Conservation (phyloP, 2,113 vertebrate species). For the Corythoichthys intestinalis region DNA sequence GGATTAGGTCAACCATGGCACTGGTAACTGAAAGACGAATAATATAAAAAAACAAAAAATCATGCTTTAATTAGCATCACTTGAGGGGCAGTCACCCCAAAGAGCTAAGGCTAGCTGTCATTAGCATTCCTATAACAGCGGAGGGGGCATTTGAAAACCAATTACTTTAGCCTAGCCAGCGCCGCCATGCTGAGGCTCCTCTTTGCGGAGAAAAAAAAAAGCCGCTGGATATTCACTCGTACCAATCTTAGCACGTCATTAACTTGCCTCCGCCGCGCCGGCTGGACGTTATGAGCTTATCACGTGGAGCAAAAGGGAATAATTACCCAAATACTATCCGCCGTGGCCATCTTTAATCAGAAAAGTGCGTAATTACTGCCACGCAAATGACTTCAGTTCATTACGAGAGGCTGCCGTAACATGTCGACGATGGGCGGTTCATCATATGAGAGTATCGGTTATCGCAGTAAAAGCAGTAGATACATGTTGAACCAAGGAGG, state of each 20-base stretch:
- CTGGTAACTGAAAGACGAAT: conserved; percentile 56
- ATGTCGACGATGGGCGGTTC: conserved; percentile 59
- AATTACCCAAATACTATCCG: conserved; percentile 74
- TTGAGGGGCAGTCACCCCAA: conserved; percentile 47
- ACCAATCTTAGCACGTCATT: conserved; percentile 64
- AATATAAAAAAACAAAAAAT: neutral
- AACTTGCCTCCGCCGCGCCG: conserved; percentile 45
- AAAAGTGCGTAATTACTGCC: conserved; percentile 74
- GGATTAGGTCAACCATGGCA: conserved; percentile 70
- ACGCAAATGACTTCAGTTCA: conserved; percentile 71
- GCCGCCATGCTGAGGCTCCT: conserved; percentile 55
- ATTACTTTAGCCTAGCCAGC: conserved; percentile 54
- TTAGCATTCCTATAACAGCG: conserved; percentile 57
- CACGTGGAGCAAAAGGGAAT: conserved; percentile 70
- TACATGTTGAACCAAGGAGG: conserved; percentile 61
- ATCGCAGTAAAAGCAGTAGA: conserved; percentile 45
- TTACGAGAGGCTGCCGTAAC: conserved; percentile 62
- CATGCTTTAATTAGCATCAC: conserved; percentile 69
- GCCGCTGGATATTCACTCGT: conserved; percentile 57
- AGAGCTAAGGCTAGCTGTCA: conserved; percentile 57
- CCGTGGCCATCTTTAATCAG: conserved; percentile 72
- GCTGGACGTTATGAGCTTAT: conserved; percentile 70
- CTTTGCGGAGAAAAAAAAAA: conserved; percentile 34
- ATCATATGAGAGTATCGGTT: conserved; percentile 69
- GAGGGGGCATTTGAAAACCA: conserved; percentile 49